Evolutionary conservation across 2,888 invertebrate species (phyloP), one percentile per base, ranked within the genome.

Genomic region (Bedellia somnulentella): DNA sequence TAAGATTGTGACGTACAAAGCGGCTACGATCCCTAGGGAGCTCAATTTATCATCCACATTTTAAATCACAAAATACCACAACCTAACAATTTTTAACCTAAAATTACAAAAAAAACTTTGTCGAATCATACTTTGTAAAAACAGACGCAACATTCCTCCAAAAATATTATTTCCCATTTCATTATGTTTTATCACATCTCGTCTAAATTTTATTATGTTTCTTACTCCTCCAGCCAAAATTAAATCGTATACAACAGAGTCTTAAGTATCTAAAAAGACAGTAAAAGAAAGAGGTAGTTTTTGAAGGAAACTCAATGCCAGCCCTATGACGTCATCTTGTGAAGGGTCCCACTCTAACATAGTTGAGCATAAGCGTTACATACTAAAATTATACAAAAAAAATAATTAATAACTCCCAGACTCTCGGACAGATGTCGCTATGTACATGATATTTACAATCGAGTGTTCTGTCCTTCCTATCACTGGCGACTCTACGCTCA

Each of bases 301-400:
- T n/a, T n/a, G n/a, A n/a, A n/a, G n/a, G n/a, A n/a, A n/a, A n/a
- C n/a, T n/a, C n/a, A n/a, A n/a, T n/a, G n/a, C n/a, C n/a, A n/a
- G n/a, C n/a, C n/a, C n/a, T n/a, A n/a, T n/a, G n/a, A n/a, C n/a
- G n/a, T n/a, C n/a, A n/a, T n/a, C n/a, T n/a, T n/a, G n/a, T n/a
- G n/a, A n/a, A n/a, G n/a, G n/a, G n/a, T n/a, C n/a, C n/a, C n/a
- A n/a, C n/a, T n/a, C 59, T 67, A 64, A 55, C 57, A 59, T 60
- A 70, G 63, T 75, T 75, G 73, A 75, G 75, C 75, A 68, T 58
- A 73, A 70, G 73, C 71, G 63, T 57, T 62, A 57, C 53, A 59
- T 49, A 62, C 55, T 58, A 57, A 67, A n/a, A 60, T 42, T 49
- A 57, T 59, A 57, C 47, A 49, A 57, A 56, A 55, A 49, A 45